Evolutionary conservation across 2,113 vertebrate genomes (phyloP).

Genomic region (Bucco capensis): DNA sequence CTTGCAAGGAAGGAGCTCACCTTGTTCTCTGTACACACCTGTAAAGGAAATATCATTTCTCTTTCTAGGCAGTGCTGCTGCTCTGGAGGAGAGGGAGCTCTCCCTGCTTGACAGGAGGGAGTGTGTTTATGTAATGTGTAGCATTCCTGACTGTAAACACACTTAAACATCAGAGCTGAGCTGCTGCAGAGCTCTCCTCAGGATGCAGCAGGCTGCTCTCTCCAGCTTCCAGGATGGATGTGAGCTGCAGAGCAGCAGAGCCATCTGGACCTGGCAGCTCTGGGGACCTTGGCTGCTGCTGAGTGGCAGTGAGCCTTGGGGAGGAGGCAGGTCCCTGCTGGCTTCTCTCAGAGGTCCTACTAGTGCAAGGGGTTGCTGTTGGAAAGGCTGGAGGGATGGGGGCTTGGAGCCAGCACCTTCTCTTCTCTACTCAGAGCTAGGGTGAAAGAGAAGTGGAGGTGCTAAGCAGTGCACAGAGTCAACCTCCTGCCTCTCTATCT

Average conservation of each 20-base stretch:
- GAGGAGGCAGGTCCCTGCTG: not conserved
- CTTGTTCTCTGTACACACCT: not conserved
- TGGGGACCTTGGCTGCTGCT: not conserved
- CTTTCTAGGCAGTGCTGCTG: not conserved
- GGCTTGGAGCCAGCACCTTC: not conserved
- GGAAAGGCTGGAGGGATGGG: not conserved
- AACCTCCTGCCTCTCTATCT: not conserved
- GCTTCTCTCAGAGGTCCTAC: not conserved
- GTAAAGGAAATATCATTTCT: not conserved
- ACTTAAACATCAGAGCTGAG: not conserved
- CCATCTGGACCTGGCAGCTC: not conserved
- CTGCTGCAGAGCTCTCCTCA: not conserved
- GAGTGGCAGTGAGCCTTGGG: not conserved
- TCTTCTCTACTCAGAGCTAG: not conserved
- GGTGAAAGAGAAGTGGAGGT: not conserved
- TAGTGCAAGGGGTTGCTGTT: not conserved
- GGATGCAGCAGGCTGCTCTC: not conserved
- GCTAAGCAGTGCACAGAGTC: not conserved
- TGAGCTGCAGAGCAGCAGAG: not conserved
- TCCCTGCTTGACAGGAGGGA: not conserved
- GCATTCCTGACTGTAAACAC: not conserved
- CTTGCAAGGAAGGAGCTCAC: not conserved
- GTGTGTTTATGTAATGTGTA: not conserved
- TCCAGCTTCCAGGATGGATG: not conserved
- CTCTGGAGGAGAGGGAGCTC: constrained; percentile 5